Percentiles rank a stretch among this genome's conserved stretches.
These are phyloP conservation scores for Syndactyla subalaris DNA, from an alignment of 2,797 vertebrate genomes.

Conservation along the genomic window DNA sequence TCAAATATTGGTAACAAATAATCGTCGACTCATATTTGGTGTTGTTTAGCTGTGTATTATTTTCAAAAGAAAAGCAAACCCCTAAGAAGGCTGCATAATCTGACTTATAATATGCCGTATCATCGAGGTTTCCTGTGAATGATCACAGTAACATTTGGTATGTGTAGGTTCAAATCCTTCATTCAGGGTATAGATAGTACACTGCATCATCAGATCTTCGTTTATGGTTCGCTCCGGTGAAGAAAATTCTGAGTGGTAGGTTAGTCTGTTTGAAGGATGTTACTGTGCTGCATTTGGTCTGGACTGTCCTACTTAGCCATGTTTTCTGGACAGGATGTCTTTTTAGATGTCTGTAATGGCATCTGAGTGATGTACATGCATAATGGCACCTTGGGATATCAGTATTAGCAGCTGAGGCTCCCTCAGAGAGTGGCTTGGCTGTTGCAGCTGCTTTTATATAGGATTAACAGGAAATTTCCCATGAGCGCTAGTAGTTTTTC, in stretches of 20 bases:
- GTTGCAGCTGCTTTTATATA: not conserved
- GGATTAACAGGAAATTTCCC: not conserved
- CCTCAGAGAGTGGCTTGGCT: not conserved
- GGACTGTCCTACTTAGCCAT: not conserved
- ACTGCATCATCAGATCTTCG: not conserved
- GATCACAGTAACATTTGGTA: not conserved
- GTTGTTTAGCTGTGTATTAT: not conserved
- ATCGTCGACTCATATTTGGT: not conserved
- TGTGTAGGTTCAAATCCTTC: not conserved
- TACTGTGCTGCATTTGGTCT: not conserved
- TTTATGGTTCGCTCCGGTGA: not conserved
- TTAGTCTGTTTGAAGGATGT: not conserved
- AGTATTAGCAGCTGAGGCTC: not conserved
- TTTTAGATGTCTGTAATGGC: not conserved
- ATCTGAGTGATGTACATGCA: not conserved
- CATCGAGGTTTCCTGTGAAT: not conserved
- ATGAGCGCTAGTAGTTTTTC: not conserved
- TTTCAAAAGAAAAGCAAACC: not conserved
- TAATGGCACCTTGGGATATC: not conserved
- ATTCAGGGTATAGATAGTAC: not conserved
- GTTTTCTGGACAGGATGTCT: not conserved
- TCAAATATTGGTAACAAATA: not conserved
- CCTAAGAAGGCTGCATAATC: not conserved
- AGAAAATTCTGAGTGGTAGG: not conserved
- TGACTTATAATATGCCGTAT: not conserved